Conservation (phyloP, 2,797 vertebrate genomes). For the Sitta carolinensis region DNA sequence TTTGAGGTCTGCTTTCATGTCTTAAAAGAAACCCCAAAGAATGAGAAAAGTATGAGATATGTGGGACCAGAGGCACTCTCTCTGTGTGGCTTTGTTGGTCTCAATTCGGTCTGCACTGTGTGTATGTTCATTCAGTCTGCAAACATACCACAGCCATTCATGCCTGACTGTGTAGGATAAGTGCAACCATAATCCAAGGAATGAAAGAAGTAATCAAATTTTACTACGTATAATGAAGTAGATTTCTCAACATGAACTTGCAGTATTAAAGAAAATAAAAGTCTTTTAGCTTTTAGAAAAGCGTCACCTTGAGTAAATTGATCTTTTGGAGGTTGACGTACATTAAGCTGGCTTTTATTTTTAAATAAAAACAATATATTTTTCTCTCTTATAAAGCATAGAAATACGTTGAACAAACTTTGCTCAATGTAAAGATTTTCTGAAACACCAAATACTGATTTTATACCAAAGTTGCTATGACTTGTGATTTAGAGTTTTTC, state of each 20-base stretch:
- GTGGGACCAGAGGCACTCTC: not conserved
- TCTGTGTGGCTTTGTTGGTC: not conserved
- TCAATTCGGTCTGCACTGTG: not conserved
- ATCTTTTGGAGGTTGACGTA: not conserved
- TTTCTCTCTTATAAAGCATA: not conserved
- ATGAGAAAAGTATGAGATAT: not conserved
- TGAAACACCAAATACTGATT: not conserved
- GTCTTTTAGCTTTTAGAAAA: not conserved
- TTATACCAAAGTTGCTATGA: not conserved
- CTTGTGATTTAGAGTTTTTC: not conserved
- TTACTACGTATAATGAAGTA: not conserved
- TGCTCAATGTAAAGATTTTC: not conserved
- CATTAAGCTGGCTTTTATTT: not conserved
- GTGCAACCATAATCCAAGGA: not conserved
- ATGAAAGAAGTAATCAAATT: not conserved
- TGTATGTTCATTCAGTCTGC: not conserved
- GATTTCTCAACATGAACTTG: not conserved
- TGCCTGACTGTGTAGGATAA: not conserved
- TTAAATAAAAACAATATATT: not conserved
- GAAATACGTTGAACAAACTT: not conserved
- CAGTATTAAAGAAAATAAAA: not conserved
- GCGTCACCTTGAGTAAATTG: not conserved
- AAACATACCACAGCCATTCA: not conserved
- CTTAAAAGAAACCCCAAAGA: not conserved
- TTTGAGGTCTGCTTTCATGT: not conserved